Base-by-base conservation (phyloP, 2,888 invertebrate genomes). In the Lepidocyrtinus sp. region DNA sequence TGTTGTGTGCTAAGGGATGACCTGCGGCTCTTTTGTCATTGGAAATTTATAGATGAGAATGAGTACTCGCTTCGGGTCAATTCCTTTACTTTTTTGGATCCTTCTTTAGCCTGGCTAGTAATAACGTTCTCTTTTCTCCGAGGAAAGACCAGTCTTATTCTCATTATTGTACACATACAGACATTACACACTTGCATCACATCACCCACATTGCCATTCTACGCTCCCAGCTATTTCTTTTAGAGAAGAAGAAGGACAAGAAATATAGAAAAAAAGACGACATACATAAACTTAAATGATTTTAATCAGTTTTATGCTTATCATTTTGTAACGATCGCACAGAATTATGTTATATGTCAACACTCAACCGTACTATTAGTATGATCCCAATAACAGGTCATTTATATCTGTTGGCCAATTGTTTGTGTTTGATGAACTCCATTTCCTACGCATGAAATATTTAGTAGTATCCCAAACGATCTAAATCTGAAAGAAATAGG, bases 31-130 rank as follows among this genome's bases (percentile, higher is more conserved):
- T 77, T 85, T 85, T 85, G 84, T 84, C 85, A 85, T 84, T 85
- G 83, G 84, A 85, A 85, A 84, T 85, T 85, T 85, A 85, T 85
- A 85, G 84, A 85, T 83, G 85, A 83, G 83, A 82, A 85, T 71
- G 82, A 83, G 83, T 82, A 83, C 17, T 73, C 45, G 83, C 84
- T 84, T 21, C 73, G 68, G 85, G 85, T 78, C 73, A 83, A 81
- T 81, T 63, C 65, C 71, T 72, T 70, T 74, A 50, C 27, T 27
- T 55, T 62, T 21, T 21, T 36, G 27, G 21, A 61, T 46, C 71
- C n/a, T n/a, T 21, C 36, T 36, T 12, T 61, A 5, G 25, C 22
- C 7, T 17, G 5, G 45, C 61, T n/a, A n/a, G n/a, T n/a, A n/a
- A n/a, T n/a, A n/a, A n/a, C n/a, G n/a, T n/a, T 61, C 61, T 61